A percentile compares a stretch with the other conserved stretches of the same genome.
Conservation (phyloP, 2,113 vertebrate species). For the Lophura nycthemera region DNA sequence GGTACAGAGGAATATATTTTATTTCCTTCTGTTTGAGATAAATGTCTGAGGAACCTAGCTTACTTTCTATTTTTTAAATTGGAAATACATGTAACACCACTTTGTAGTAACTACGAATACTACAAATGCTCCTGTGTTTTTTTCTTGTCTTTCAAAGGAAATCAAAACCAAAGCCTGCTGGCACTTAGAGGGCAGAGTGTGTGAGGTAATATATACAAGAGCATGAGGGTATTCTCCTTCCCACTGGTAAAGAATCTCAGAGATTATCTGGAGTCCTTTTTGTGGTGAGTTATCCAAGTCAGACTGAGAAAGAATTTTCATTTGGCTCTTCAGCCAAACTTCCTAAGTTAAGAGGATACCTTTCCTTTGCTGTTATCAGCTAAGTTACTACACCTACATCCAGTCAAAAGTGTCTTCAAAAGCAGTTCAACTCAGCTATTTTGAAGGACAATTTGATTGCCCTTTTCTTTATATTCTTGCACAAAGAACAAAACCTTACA, state of each 20-base stretch:
- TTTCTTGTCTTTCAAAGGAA: background rate
- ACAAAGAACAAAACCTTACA: background rate
- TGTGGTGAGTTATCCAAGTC: background rate
- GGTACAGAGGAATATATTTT: background rate
- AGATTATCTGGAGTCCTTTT: background rate
- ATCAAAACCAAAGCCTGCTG: background rate
- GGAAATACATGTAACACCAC: background rate
- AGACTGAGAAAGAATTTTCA: background rate
- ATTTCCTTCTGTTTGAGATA: background rate
- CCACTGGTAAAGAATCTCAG: rapidly evolving
- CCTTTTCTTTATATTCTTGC: background rate
- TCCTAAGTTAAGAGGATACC: background rate
- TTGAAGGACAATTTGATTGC: background rate
- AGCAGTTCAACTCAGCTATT: background rate
- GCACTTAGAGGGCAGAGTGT: background rate
- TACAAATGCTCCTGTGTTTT: background rate
- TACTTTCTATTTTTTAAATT: background rate
- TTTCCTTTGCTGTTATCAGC: background rate
- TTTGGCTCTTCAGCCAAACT: background rate
- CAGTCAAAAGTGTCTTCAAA: background rate
- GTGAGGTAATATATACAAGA: background rate
- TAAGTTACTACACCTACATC: background rate
- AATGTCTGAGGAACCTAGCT: background rate
- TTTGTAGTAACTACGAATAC: no score
- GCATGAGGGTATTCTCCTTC: background rate